phyloP scores from a whole-genome alignment of 30 jellyfish, hydroid and myxozoan species.

The Turritopsis rubra region DNA sequence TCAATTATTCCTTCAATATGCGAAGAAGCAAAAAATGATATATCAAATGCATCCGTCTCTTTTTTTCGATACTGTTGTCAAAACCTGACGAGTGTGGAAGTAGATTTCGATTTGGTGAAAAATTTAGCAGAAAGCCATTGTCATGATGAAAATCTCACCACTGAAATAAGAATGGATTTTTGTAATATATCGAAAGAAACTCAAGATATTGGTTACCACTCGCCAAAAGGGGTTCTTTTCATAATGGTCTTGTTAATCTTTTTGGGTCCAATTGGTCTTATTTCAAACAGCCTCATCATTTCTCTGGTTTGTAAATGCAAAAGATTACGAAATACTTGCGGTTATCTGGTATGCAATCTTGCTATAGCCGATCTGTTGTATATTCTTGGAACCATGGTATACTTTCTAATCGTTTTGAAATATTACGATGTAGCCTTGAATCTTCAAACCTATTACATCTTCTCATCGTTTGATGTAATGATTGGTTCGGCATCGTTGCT shows the following conservation, averaged over 20 bases:
- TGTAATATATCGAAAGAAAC: constrained; percentile 3
- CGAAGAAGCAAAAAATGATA: not conserved
- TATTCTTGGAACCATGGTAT: not conserved
- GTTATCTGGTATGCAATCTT: constrained; percentile 10
- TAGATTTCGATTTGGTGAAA: not conserved
- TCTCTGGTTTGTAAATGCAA: not conserved
- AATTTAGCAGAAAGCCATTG: not conserved
- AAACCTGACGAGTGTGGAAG: not conserved
- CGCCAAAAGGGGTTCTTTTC: not conserved
- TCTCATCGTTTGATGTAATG: constrained; percentile 15
- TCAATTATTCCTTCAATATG: not conserved
- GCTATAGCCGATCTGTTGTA: constrained; percentile 11
- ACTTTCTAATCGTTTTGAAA: not conserved
- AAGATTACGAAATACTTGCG: not conserved
- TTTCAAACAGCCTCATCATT: constrained; percentile 4
- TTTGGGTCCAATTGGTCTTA: constrained; percentile 15
- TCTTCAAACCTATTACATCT: not conserved
- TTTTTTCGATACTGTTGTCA: not conserved
- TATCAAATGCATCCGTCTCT: not conserved
- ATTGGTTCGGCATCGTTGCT: constrained; percentile 27
- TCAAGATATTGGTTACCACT: not conserved
- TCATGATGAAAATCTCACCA: not conserved
- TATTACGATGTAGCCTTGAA: not conserved
- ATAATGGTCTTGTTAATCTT: not conserved
- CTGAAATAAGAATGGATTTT: not conserved